These are phyloP conservation scores for Xenops minutus DNA, from an alignment of 2,797 vertebrate genomes.

Conservation along the genomic window DNA sequence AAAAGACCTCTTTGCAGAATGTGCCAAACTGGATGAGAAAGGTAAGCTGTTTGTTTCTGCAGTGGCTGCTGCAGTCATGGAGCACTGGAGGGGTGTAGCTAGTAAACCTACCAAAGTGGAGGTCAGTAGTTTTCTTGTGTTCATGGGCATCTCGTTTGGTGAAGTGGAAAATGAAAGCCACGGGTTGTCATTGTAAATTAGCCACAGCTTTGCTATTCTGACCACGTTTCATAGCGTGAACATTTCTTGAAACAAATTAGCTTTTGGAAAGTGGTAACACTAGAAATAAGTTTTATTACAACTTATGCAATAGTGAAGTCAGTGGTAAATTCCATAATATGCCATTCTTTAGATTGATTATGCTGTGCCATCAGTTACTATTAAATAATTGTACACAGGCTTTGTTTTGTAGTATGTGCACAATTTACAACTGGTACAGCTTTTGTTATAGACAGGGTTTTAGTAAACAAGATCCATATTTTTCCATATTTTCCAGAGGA, in stretches of 20 bases:
- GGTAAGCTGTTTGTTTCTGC: slow-evolving; percentile 73
- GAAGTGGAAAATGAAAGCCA: background rate
- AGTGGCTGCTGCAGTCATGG: background rate
- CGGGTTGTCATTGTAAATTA: background rate
- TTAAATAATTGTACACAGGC: background rate
- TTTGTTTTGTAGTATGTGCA: background rate
- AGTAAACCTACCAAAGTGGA: background rate
- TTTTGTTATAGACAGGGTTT: background rate
- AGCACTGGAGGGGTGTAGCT: background rate
- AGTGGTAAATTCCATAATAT: background rate
- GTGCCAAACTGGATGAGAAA: slow-evolving; percentile 97
- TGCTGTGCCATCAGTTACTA: background rate
- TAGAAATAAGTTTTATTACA: background rate
- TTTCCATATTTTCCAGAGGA: background rate
- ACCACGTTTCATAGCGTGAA: background rate
- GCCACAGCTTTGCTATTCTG: background rate
- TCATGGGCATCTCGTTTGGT: background rate
- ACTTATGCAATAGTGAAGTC: background rate
- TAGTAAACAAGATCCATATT: background rate
- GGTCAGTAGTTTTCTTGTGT: background rate
- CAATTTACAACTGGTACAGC: background rate
- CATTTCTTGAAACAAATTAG: background rate
- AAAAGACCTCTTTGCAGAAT: slow-evolving; percentile 97
- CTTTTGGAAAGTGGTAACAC: background rate
- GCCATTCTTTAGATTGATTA: background rate